A percentile compares a stretch with the other conserved stretches of the same genome.
These are phyloP conservation scores for Pseudopleuronectes americanus DNA, from an alignment of 2,797 vertebrate genomes.

Conservation along the genomic window DNA sequence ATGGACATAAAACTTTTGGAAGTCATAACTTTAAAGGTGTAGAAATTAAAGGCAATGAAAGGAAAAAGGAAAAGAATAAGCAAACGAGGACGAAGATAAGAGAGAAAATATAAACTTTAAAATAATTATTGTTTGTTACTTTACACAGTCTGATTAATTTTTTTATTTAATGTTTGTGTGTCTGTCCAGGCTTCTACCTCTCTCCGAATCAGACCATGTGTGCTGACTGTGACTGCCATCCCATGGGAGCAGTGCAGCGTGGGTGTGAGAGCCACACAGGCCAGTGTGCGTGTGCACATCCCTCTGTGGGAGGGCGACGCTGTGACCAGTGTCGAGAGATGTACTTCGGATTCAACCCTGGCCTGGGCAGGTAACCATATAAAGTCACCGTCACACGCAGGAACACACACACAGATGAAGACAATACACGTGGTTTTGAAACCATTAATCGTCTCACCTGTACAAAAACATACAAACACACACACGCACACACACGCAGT, in stretches of 20 bases:
- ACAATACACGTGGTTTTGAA: neutral
- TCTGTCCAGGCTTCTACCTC: slow-evolving; percentile 86
- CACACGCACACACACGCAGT: slow-evolving; percentile 4
- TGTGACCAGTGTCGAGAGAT: slow-evolving; percentile 87
- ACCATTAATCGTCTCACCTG: slow-evolving; percentile 23
- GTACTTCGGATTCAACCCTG: slow-evolving; percentile 89
- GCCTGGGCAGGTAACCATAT: slow-evolving; percentile 82
- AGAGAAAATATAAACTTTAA: neutral
- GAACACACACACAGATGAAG: neutral
- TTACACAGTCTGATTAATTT: neutral
- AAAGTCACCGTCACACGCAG: neutral
- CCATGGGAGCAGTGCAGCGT: slow-evolving; percentile 80
- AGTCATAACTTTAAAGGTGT: neutral
- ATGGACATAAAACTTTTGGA: neutral
- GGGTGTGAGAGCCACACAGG: slow-evolving; percentile 85
- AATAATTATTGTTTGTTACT: too few species aligned
- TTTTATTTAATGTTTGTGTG: slow-evolving; percentile 12
- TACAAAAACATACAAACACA: slow-evolving; percentile 1
- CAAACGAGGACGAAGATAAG: neutral
- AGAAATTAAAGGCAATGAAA: neutral
- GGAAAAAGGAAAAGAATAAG: too few species aligned
- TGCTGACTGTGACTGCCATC: slow-evolving; percentile 88
- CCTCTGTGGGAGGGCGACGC: slow-evolving; percentile 84
- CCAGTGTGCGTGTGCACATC: slow-evolving; percentile 86
- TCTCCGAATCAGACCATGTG: slow-evolving; percentile 72